phyloP scores from a whole-genome alignment of 1,140 invertebrate genomes.

The Phymorhynchus buccinoides region DNA sequence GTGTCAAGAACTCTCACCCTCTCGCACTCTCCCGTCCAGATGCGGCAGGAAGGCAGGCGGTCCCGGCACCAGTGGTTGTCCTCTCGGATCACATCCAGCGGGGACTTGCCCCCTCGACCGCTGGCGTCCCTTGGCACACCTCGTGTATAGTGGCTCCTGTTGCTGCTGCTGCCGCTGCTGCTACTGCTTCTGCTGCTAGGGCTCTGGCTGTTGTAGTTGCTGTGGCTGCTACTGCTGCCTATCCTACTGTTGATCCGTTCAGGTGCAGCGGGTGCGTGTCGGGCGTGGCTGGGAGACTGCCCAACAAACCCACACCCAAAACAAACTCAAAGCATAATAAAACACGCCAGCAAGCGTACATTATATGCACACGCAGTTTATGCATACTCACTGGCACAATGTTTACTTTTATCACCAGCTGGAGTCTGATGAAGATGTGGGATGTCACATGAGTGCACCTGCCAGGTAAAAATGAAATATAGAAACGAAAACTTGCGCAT shows the following conservation, averaged over 20 bases:
- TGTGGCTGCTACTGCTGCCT: not conserved
- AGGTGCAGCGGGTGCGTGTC: not conserved
- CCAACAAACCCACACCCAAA: too few relatives aligned
- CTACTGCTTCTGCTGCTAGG: not conserved
- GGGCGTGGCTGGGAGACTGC: not conserved
- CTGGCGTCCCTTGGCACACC: not conserved
- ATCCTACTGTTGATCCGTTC: not conserved
- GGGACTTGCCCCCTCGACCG: not conserved
- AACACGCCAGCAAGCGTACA: too few relatives aligned
- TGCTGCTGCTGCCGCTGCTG: not conserved
- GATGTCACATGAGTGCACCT: too few relatives aligned
- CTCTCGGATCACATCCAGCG: slow-evolving; percentile 19
- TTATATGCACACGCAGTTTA: too few relatives aligned
- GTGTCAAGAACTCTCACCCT: slow-evolving; percentile 15
- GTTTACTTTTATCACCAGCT: too few relatives aligned
- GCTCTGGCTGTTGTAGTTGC: not conserved
- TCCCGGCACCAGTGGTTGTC: slow-evolving; percentile 31
- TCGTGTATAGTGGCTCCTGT: not conserved
- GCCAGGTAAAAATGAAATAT: too few relatives aligned
- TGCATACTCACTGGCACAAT: too few relatives aligned
- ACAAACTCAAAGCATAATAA: too few relatives aligned
- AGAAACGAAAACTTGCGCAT: too few relatives aligned
- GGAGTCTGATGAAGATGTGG: too few relatives aligned
- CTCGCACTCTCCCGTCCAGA: slow-evolving; percentile 15
- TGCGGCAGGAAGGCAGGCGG: slow-evolving; percentile 32